These are phyloP conservation scores for Melinaea menophilus DNA, from an alignment of 2,888 invertebrate genomes.

Conservation along the genomic window DNA sequence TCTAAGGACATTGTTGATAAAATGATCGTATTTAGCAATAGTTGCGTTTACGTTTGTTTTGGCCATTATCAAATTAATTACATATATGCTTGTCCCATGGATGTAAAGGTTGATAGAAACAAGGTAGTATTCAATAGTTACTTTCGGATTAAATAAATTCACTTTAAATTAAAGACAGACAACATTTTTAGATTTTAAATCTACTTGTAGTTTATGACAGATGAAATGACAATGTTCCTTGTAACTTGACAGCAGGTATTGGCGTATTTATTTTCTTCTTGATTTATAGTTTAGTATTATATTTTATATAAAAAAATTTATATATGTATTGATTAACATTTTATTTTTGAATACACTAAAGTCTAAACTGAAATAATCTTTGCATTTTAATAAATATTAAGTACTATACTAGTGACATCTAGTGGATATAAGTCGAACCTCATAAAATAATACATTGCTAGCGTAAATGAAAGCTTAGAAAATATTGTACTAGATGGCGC, in stretches of 20 bases:
- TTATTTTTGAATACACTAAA: too few relatives aligned
- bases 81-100: not conserved
- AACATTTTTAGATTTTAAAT: not conserved
- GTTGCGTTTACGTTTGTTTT: conserved; percentile 43
- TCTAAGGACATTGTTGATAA: conserved; percentile 87
- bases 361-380: too few relatives aligned
- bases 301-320: too few relatives aligned
- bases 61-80: conserved; percentile 41
- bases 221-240: not conserved
- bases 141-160: too few relatives aligned
- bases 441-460: too few relatives aligned
- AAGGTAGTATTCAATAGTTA: not conserved
- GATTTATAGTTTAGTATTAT: too few relatives aligned
- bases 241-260: not conserved
- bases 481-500: too few relatives aligned
- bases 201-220: not conserved
- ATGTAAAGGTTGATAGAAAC: not conserved
- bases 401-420: too few relatives aligned
- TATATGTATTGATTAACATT: too few relatives aligned
- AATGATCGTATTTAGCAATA: conserved; percentile 79
- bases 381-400: too few relatives aligned
- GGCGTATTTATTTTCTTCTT: not conserved
- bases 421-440: too few relatives aligned
- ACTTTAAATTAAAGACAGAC: not conserved
- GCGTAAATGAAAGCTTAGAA: too few relatives aligned